Percentiles rank a stretch among this genome's conserved stretches.
Conservation (phyloP, 2,888 invertebrate species). For the Pinctada fucata region DNA sequence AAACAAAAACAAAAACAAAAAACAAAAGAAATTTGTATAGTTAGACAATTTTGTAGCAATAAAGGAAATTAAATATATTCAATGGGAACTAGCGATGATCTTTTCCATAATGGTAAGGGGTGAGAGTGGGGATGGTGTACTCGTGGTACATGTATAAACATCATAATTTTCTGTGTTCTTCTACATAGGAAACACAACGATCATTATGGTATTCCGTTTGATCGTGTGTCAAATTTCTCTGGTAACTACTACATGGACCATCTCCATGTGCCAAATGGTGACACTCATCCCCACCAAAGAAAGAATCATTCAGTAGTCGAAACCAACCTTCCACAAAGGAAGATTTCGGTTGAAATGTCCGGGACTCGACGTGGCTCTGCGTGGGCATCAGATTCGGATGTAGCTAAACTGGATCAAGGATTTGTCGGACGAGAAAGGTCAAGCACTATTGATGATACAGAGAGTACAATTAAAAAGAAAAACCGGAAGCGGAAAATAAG, state of each 20-base stretch:
- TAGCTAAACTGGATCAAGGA: constrained; percentile 12
- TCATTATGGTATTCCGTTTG: constrained; percentile 6
- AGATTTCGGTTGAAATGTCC: constrained; percentile 17
- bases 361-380: constrained; percentile 8
- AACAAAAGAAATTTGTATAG: too few relatives aligned
- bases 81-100: too few relatives aligned
- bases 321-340: background rate
- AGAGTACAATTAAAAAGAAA: constrained; percentile 20
- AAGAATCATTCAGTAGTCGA: background rate
- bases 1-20: too few relatives aligned
- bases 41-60: too few relatives aligned
- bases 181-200: constrained; percentile 1
- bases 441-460: constrained; percentile 36
- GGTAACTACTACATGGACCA: constrained; percentile 27
- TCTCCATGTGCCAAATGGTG: constrained; percentile 17
- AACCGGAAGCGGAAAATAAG: constrained; percentile 42
- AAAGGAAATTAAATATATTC: too few relatives aligned
- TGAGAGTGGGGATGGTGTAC: too few relatives aligned
- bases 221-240: background rate
- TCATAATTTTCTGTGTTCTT: background rate
- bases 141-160: background rate
- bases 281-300: background rate
- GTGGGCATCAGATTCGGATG: constrained; percentile 42
- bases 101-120: too few relatives aligned
- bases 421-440: constrained; percentile 36